Evolutionary conservation across 2,797 vertebrate species (phyloP).

Genomic region (Setipinna tenuifilis): DNA sequence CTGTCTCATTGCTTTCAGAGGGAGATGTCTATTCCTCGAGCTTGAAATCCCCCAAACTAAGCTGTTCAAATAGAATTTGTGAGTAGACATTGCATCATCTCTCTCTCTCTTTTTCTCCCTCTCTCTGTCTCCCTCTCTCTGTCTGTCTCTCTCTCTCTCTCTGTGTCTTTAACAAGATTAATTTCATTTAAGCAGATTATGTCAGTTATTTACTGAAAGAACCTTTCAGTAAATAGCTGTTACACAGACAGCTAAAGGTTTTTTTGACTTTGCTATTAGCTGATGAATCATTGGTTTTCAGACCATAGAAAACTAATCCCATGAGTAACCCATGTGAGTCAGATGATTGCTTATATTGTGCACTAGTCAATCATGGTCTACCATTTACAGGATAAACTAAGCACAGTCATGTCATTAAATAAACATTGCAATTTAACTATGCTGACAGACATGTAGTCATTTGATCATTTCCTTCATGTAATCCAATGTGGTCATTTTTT

Average conservation of each 20-base stretch:
- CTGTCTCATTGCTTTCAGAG: not conserved
- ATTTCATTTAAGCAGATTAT: not conserved
- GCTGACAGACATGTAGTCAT: too few relatives aligned
- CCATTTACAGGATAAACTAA: not conserved
- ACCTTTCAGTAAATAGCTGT: not conserved
- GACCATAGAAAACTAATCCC: not conserved
- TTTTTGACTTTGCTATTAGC: too few relatives aligned
- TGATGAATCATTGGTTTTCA: too few relatives aligned
- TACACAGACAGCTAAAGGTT: not conserved
- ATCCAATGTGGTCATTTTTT: too few relatives aligned
- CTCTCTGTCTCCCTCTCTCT: not conserved
- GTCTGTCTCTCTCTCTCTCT: too few relatives aligned
- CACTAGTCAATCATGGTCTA: not conserved
- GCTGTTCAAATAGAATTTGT: not conserved
- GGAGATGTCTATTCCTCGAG: not conserved
- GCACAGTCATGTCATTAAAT: not conserved
- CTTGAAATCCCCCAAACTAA: not conserved
- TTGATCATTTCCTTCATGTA: too few relatives aligned
- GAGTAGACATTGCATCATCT: not conserved
- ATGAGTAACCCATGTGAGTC: not conserved
- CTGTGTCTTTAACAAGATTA: not conserved
- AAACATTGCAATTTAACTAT: not conserved
- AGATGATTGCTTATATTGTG: not conserved
- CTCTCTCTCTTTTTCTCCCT: not conserved
- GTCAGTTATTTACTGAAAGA: not conserved